Evolutionary conservation across 2,113 vertebrate genomes (phyloP).

Genomic region (Ia io): DNA sequence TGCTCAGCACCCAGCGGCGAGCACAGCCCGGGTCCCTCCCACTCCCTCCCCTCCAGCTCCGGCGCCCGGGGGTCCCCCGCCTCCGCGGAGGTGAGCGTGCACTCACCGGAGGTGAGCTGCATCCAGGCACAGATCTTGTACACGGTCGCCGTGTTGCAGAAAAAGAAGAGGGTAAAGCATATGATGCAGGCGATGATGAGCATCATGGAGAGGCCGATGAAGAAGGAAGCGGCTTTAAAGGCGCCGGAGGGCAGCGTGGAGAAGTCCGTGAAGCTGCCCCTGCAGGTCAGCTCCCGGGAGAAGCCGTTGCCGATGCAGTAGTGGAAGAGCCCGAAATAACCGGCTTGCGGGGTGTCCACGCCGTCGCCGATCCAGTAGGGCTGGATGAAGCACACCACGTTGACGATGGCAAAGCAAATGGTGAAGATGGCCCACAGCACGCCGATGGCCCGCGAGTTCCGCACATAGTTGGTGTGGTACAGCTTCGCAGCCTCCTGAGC

Average conservation of each 20-base stretch:
- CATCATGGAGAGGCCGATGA: constrained; percentile 97
- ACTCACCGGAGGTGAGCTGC: constrained; percentile 94
- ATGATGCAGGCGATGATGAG: constrained; percentile 94
- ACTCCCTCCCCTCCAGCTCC: not conserved
- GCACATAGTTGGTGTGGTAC: constrained; percentile 96
- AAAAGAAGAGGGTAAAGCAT: constrained; percentile 97
- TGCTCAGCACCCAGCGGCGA: not conserved
- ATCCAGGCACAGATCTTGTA: constrained; percentile 99
- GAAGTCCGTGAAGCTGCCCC: constrained; percentile 98
- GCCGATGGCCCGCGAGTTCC: constrained; percentile 95
- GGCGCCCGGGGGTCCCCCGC: not conserved
- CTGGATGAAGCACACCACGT: constrained; percentile 96
- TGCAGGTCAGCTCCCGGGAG: constrained; percentile 92
- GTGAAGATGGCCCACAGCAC: constrained; percentile 98
- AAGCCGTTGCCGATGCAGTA: constrained; percentile 94
- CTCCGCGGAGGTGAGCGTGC: constrained; percentile 46
- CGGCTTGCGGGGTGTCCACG: constrained; percentile 94
- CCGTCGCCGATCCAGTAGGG: constrained; percentile 98
- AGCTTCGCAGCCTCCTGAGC: constrained; percentile 95
- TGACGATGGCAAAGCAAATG: constrained; percentile 95
- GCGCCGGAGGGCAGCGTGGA: constrained; percentile 91
- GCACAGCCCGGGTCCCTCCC: constrained; percentile 23
- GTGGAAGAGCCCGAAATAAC: constrained; percentile 98
- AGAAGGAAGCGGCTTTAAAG: constrained; percentile 97
- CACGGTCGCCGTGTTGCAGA: constrained; percentile 97